Base-by-base conservation (phyloP, 2,113 vertebrate species). In the Istiophorus platypterus region DNA sequence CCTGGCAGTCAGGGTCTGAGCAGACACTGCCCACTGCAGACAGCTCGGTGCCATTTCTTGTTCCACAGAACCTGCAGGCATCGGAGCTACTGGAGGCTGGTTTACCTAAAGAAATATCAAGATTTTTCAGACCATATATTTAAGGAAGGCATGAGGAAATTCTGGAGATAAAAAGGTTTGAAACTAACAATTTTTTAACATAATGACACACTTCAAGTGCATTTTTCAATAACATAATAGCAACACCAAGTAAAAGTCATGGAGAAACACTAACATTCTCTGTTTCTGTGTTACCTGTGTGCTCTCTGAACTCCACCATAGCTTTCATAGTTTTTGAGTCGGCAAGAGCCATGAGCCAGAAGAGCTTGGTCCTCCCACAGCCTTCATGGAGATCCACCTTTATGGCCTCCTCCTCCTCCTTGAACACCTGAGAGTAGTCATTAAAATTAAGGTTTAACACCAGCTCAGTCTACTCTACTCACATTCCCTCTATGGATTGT, bases 251-350 rank as follows among this genome's bases (percentile, higher is more conserved):
- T 52, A 9, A 7, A 7, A 29, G 18, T n/a, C 17, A 18, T 4
- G 77, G 7, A 49, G 29, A 69, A 7, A 49, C 1, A 47, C 9
- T 31, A 17, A 18, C 22, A 13, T 27, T 14, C 10, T 49, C 3
- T 61, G 14, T 41, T 45, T 27, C 22, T 11, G 0, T 22, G 12
- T 94, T 95, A 99, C 98, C 98, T 92, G 98, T 99, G 88, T 99
- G 98, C 91, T 99, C 98, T 93, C 98, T 96, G 31, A 99, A 99
- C 92, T 99, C 98, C 85, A 99, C 98, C 98, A 99, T 99, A 34
- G 98, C 98, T 90, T 99, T 99, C 98, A 99, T 99, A 31, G 98
- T 99, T 94, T 99, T 99, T 7, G 98, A 99, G 91, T 99, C 98
- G 4, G 98, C 98, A 80, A 99, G 89, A 20, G 98, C 98, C 98